These are phyloP conservation scores for Emys orbicularis DNA, from an alignment of 2,797 vertebrate genomes.

Conservation along the genomic window DNA sequence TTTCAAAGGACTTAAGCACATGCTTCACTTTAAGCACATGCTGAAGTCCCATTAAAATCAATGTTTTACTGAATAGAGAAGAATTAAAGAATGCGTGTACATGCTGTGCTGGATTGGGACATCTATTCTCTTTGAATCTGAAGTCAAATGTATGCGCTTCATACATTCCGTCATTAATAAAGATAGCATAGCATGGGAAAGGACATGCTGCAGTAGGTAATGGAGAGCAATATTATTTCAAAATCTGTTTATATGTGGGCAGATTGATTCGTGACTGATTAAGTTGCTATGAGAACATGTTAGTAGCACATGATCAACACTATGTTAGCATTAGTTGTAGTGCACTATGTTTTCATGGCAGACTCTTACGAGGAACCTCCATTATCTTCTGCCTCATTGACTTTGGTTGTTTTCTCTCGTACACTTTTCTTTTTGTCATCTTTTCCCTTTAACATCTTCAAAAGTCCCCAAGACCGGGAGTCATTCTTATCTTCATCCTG, in stretches of 20 bases:
- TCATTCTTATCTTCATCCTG: slow-evolving; percentile 82
- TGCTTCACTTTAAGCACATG: background rate
- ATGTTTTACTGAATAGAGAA: background rate
- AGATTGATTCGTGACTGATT: slow-evolving; percentile 59
- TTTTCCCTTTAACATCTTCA: slow-evolving; percentile 89
- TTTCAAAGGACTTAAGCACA: background rate
- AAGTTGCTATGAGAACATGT: slow-evolving; percentile 71
- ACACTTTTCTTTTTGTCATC: slow-evolving; percentile 89
- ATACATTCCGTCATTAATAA: background rate
- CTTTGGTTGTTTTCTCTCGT: slow-evolving; percentile 79
- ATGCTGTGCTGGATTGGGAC: background rate
- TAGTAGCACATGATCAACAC: slow-evolving; percentile 74
- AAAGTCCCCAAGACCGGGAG: slow-evolving; percentile 86
- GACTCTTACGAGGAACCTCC: slow-evolving; percentile 89
- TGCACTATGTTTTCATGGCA: slow-evolving; percentile 73
- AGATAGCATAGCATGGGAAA: background rate
- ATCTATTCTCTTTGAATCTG: background rate
- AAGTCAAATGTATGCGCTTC: background rate
- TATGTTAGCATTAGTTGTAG: slow-evolving; percentile 81
- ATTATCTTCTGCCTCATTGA: slow-evolving; percentile 88
- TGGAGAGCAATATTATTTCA: slow-evolving; percentile 42
- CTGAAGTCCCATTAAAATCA: background rate
- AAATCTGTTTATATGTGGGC: slow-evolving; percentile 22
- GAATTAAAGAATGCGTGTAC: background rate
- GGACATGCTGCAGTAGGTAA: background rate